phyloP scores from a whole-genome alignment of 2,113 vertebrate genomes.

The Poecilia latipinna region DNA sequence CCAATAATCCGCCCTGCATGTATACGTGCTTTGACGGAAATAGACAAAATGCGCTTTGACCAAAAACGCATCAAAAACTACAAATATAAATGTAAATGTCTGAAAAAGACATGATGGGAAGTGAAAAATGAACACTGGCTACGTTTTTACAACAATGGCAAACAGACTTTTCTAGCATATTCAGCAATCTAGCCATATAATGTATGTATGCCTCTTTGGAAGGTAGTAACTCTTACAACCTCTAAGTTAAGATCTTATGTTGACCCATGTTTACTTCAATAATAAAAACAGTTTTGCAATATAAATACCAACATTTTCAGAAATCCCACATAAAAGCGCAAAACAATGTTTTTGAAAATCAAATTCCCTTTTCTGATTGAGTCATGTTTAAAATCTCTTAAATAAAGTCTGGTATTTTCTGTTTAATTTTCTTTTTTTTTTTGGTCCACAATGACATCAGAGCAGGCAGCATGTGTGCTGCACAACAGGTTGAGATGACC shows the following conservation, averaged over 20 bases:
- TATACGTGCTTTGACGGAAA: too few species aligned
- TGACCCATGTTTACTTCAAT: neutral
- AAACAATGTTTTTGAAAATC: neutral
- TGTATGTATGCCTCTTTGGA: too few species aligned
- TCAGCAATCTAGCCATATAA: too few species aligned
- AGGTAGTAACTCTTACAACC: neutral
- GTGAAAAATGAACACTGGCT: too few species aligned
- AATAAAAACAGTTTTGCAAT: neutral
- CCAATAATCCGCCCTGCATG: neutral
- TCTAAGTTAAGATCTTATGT: neutral
- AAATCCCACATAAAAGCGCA: neutral
- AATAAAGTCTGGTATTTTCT: neutral
- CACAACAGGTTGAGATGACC: constrained; percentile 53
- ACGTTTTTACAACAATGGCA: too few species aligned
- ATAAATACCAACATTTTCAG: too few species aligned
- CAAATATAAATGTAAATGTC: too few species aligned
- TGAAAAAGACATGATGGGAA: too few species aligned
- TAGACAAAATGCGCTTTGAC: neutral
- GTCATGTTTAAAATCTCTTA: neutral
- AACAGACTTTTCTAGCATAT: too few species aligned
- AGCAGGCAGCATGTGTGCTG: neutral
- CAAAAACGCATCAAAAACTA: too few species aligned
- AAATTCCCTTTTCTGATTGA: neutral
- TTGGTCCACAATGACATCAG: neutral
- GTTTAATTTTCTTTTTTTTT: too few species aligned